Percentiles rank a stretch among this genome's conserved stretches.
phyloP scores from a whole-genome alignment of 2,888 invertebrate genomes.

The Amphipyra tragopoginis region DNA sequence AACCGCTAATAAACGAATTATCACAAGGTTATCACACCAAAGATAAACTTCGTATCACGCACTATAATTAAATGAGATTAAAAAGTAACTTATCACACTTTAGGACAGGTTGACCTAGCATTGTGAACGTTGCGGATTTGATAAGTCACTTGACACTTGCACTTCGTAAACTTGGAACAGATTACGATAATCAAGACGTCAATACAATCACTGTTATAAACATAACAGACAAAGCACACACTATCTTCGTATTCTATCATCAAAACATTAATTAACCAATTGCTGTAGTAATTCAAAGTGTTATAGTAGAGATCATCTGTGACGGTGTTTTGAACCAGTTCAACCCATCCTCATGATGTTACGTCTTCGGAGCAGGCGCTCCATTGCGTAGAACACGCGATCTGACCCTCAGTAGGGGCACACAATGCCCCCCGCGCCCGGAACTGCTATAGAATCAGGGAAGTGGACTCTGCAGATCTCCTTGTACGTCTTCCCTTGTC shows the following conservation, averaged over 20 bases:
- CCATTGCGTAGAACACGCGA: constrained; percentile 89
- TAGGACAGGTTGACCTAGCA: constrained; percentile 38
- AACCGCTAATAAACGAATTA: constrained; percentile 74
- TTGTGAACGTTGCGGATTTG: constrained; percentile 21
- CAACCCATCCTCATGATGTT: constrained; percentile 88
- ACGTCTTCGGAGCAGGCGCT: constrained; percentile 86
- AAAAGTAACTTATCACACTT: constrained; percentile 56
- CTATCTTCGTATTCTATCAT: constrained; percentile 14
- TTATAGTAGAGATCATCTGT: constrained; percentile 45
- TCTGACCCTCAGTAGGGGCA: constrained; percentile 91
- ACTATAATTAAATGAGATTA: constrained; percentile 52
- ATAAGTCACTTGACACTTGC: constrained; percentile 48
- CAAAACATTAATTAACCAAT: constrained; percentile 19
- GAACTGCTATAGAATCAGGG: constrained; percentile 87
- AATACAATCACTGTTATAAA: constrained; percentile 32
- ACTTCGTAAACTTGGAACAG: constrained; percentile 40
- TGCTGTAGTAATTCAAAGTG: constrained; percentile 17
- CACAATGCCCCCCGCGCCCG: constrained; percentile 89
- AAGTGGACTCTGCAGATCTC: constrained; percentile 92
- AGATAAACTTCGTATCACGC: constrained; percentile 60
- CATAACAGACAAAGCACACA: constrained; percentile 26
- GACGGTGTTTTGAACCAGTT: constrained; percentile 57
- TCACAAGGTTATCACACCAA: constrained; percentile 83
- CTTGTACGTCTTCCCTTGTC: constrained; percentile 90
- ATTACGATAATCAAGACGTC: constrained; percentile 30